Base-by-base conservation (phyloP, 2,888 invertebrate genomes). In the Amaurobius ferox region DNA sequence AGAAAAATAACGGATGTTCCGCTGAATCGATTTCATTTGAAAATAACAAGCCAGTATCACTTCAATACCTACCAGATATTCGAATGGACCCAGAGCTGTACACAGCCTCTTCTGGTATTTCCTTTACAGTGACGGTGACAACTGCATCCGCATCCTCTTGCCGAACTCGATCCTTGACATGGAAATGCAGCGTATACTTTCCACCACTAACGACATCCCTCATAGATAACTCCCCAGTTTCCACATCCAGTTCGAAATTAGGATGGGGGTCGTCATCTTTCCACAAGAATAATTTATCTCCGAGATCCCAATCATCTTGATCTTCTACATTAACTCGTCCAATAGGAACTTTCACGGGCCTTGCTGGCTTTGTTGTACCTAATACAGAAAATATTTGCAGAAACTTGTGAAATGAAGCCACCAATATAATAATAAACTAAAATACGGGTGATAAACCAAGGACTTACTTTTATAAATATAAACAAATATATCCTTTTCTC, bases 271-370 rank as follows among this genome's bases (percentile, higher is more conserved):
- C 89, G 32, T 90, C 90, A 19, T 91, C 91, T 1, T 93, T 92
- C 95, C 96, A 96, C 87, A 93, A 93, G 91, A 98, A 99, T 16
- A 93, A 92, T 92, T 99, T 99, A 91, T 99, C 98, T 0, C 94
- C 94, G 70, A 97, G 92, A 91, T 99, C 99, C 98, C 98, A 99
- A 91, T 99, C 99, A 90, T 99, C 99, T 0, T 94, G 94, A 92
- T 99, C 99, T 62, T 96, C 94, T 0, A 98, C 98, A 92, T 95
- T 99, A 0, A 97, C 97, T 0, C 96, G 93, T 0, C 99, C 99
- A 81, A 99, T 97, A 89, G 68, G 70, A 30, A 73, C 44, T 66
- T 28, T 66, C 23, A 70, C 44, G n/a, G 79, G 79, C 19, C 79
- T 30, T 0, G 74, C 79, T n/a, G 86, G 86, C 30, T 86, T 86